Evolutionary conservation across 2,888 invertebrate genomes (phyloP), one percentile per base, ranked within the genome.

Genomic region (Minunthozetes semirufus): DNA sequence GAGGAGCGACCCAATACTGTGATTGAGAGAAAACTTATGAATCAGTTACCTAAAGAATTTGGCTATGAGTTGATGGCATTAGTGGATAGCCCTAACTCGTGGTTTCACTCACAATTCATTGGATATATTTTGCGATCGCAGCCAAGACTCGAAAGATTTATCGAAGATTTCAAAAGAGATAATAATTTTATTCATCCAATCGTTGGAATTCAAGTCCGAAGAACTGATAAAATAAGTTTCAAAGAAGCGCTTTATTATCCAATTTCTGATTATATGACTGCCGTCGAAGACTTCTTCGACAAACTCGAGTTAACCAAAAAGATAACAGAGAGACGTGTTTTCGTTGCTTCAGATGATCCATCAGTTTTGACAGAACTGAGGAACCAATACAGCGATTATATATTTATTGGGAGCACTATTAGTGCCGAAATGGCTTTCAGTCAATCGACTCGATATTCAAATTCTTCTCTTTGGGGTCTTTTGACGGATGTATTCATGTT

Each of bases 401-500:
- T 15, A 1, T 66, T 66, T n/a, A 38, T 66, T 38, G 66, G 66
- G 8, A 66, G 66, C 66, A 38, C 38, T 66, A n/a, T n/a, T 17
- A 66, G 4, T 8, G 66, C 66, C 3, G 8, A 66, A 38, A 8
- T 66, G 33, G 66, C 66, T 27, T 33, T n/a, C 19, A 33, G 38
- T 38, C 66, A 66, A 38, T 33, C 38, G 19, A 66, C 66, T 38
- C 33, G 66, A n/a, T 66, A 66, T 66, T 66, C 66, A 66, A 66
- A 66, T 25, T 33, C 25, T 15, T 66, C 66, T 66, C 66, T 66
- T 66, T 66, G 66, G 66, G 66, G 66, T 3, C 1, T 66, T n/a
- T 33, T 66, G 15, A 66, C 33, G 4, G 66, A 66, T 66, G n/a
- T 66, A 1, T 38, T 38, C 38, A 1, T 66, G 2, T 66, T 66